These are phyloP conservation scores for Ctenochaetus hawaiiensis DNA, from an alignment of 2,797 vertebrate species.

Conservation along the genomic window DNA sequence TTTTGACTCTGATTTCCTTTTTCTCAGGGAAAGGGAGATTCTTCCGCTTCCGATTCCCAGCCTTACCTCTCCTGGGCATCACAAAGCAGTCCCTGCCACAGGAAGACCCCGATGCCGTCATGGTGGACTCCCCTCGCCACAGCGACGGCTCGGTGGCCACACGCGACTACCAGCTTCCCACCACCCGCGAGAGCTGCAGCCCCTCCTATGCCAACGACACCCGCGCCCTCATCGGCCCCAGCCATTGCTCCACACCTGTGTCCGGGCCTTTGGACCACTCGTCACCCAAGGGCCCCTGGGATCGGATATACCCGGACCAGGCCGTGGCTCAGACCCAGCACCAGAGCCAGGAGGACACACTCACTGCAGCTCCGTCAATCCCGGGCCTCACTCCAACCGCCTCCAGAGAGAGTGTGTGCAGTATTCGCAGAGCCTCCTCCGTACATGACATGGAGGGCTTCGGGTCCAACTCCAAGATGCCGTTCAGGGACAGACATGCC, in stretches of 20 bases:
- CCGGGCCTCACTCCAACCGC: conserved; percentile 74
- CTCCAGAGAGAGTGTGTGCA: conserved; percentile 89
- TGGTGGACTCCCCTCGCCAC: conserved; percentile 92
- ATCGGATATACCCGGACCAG: conserved; percentile 86
- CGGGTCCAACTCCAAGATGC: conserved; percentile 85
- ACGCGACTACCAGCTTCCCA: conserved; percentile 92
- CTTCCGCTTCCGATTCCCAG: conserved; percentile 93
- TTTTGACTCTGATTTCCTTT: conserved; percentile 17
- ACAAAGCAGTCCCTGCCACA: conserved; percentile 96
- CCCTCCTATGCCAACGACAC: conserved; percentile 95
- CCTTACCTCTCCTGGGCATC: conserved; percentile 91
- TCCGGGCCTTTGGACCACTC: conserved; percentile 96
- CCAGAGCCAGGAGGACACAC: conserved; percentile 73
- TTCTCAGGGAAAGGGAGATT: conserved; percentile 87
- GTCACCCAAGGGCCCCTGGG: conserved; percentile 93
- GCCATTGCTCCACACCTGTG: conserved; percentile 92
- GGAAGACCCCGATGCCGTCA: conserved; percentile 94
- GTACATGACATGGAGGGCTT: conserved; percentile 95
- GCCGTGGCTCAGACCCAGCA: conserved; percentile 78
- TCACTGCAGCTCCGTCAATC: conserved; percentile 82
- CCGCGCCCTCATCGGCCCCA: conserved; percentile 93
- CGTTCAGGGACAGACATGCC: conserved; percentile 94
- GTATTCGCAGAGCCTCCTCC: conserved; percentile 94
- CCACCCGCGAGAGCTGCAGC: conserved; percentile 91
- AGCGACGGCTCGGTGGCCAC: conserved; percentile 84